Evolutionary conservation across 1,140 invertebrate genomes (phyloP).

Genomic region (Meloidogyne chitwoodi): DNA sequence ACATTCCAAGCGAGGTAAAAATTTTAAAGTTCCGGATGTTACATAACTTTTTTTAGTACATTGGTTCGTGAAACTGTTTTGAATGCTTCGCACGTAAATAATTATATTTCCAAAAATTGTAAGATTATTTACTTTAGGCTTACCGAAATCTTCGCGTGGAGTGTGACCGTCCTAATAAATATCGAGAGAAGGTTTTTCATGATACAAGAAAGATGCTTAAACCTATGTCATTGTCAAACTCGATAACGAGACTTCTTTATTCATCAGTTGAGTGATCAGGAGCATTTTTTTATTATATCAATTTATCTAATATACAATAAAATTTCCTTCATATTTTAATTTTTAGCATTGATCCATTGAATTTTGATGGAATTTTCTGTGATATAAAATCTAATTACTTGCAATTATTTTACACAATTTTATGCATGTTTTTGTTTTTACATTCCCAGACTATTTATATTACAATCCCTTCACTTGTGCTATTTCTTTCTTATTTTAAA

Average conservation of each 20-base stretch:
- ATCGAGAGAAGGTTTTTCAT: slow-evolving; percentile 51
- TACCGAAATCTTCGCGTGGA: slow-evolving; percentile 47
- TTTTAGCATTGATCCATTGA: not conserved
- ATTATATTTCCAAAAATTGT: no score
- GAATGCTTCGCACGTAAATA: slow-evolving; percentile 49
- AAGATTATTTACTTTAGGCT: not conserved
- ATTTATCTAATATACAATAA: no score
- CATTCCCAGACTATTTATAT: not conserved
- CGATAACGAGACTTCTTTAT: slow-evolving; percentile 41
- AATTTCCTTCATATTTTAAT: no score
- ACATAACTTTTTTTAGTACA: slow-evolving; percentile 75
- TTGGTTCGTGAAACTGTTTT: slow-evolving; percentile 71
- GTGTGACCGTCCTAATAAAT: slow-evolving; percentile 48
- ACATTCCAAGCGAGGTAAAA: slow-evolving; percentile 68
- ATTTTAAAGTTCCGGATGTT: slow-evolving; percentile 43
- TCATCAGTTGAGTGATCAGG: slow-evolving; percentile 14
- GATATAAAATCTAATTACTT: no score
- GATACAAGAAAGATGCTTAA: slow-evolving; percentile 36
- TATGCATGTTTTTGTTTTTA: not conserved
- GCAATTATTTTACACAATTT: not conserved
- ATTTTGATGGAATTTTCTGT: no score
- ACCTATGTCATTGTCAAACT: slow-evolving; percentile 37
- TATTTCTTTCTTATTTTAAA: not conserved
- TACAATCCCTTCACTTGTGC: not conserved
- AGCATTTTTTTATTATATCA: not conserved